phyloP scores from a whole-genome alignment of 2,888 invertebrate genomes.

The Digitonthophagus gazella region DNA sequence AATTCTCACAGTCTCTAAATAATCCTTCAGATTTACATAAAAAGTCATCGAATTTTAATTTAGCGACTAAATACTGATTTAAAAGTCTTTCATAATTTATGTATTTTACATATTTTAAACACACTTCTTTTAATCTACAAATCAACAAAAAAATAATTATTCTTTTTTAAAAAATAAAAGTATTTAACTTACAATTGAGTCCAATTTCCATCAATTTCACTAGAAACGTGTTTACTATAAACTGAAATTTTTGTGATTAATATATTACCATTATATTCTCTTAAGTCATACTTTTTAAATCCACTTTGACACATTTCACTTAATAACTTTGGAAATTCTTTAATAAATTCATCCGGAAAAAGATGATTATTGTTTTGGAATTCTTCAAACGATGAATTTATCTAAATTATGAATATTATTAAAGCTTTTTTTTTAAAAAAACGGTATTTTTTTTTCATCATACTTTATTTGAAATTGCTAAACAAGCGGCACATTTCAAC shows the following conservation, averaged over 20 bases:
- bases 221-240: conserved; percentile 29
- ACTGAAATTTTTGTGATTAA: conserved; percentile 26
- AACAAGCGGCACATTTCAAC: conserved; percentile 34
- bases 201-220: conserved; percentile 31
- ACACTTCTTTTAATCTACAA: conserved; percentile 30
- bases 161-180: background rate
- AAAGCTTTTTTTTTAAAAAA: background rate
- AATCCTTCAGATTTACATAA: conserved; percentile 30
- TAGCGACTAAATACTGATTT: conserved; percentile 9
- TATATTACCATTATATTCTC: conserved; percentile 27
- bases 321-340: conserved; percentile 14
- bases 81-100: conserved; percentile 21
- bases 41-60: conserved; percentile 21
- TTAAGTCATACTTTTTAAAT: conserved; percentile 33
- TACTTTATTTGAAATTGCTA: conserved; percentile 34
- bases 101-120: conserved; percentile 28
- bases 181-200: conserved; percentile 28
- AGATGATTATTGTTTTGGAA: conserved; percentile 18
- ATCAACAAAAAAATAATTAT: background rate
- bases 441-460: background rate
- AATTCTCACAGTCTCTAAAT: conserved; percentile 26
- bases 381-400: conserved; percentile 23
- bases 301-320: conserved; percentile 29
- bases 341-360: background rate
- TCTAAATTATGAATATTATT: conserved; percentile 23